Evolutionary conservation across 1,140 invertebrate species (phyloP).

Genomic region (Neelides sp.): DNA sequence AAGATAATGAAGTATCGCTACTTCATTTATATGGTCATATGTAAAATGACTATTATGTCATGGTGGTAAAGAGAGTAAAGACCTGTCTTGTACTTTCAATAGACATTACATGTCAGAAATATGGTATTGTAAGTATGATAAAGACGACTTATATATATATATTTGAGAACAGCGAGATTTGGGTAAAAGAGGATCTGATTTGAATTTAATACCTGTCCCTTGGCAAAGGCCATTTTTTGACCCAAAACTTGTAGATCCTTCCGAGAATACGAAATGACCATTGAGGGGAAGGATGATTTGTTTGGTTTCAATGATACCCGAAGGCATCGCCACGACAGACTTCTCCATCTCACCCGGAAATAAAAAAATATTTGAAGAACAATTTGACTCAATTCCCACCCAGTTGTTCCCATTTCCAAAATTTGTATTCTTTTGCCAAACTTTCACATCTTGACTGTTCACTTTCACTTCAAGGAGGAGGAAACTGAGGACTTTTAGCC

Average conservation of each 20-base stretch:
- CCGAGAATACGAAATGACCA: conserved; percentile 29
- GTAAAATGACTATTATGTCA: too few species aligned
- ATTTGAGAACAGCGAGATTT: neutral
- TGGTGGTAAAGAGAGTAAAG: neutral
- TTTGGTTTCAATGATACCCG: conserved; percentile 15
- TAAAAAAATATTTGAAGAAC: conserved; percentile 27
- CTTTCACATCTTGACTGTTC: too few species aligned
- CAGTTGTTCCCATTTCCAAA: conserved; percentile 27
- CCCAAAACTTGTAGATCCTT: conserved; percentile 21
- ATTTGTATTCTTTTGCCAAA: conserved; percentile 27
- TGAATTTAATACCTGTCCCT: conserved; percentile 16
- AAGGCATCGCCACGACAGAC: conserved; percentile 21
- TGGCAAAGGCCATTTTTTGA: conserved; percentile 15
- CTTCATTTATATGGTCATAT: too few species aligned
- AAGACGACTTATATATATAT: too few species aligned
- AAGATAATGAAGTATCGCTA: too few species aligned
- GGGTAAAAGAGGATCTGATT: neutral
- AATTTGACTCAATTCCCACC: conserved; percentile 22
- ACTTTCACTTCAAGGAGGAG: neutral
- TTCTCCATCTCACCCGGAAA: conserved; percentile 23
- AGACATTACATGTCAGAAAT: too few species aligned
- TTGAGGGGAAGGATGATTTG: conserved; percentile 29
- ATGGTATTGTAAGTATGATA: too few species aligned
- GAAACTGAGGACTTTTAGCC: neutral
- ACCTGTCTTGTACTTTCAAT: neutral